A percentile compares a stretch with the other conserved stretches of the same genome.
Evolutionary conservation across 2,888 invertebrate species (phyloP).

Genomic region (Platycnemis pennipes): DNA sequence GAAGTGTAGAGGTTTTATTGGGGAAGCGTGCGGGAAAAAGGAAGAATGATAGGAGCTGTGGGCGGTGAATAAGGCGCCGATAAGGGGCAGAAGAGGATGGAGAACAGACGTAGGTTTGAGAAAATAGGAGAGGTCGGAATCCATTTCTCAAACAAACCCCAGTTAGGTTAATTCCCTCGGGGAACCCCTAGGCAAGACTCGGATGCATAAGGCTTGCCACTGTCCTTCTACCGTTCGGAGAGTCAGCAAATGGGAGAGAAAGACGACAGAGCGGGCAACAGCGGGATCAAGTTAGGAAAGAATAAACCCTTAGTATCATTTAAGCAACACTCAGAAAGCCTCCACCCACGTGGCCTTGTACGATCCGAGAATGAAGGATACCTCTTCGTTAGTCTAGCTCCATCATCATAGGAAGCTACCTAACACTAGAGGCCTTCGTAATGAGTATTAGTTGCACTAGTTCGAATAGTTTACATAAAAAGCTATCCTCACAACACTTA

Average conservation of each 20-base stretch:
- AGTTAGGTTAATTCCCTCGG: slow-evolving; percentile 38
- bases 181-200: slow-evolving; percentile 37
- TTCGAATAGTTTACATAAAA: no score
- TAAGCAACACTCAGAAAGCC: background rate
- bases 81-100: background rate
- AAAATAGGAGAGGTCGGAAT: background rate
- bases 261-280: background rate
- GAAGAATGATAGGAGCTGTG: background rate
- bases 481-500: no score
- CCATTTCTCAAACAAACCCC: slow-evolving; percentile 9
- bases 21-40: background rate
- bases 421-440: no score
- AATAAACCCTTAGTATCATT: background rate
- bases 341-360: no score
- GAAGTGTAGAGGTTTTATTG: background rate
- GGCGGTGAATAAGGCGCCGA: background rate
- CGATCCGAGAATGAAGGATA: no score
- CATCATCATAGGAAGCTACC: no score
- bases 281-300: background rate
- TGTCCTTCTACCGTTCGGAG: background rate
- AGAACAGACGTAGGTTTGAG: background rate
- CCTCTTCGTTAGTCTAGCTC: no score
- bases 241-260: background rate
- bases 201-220: slow-evolving; percentile 38
- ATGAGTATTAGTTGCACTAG: no score